Conservation (phyloP, 2,888 invertebrate genomes). For the Caenorhabditis panamensis region DNA sequence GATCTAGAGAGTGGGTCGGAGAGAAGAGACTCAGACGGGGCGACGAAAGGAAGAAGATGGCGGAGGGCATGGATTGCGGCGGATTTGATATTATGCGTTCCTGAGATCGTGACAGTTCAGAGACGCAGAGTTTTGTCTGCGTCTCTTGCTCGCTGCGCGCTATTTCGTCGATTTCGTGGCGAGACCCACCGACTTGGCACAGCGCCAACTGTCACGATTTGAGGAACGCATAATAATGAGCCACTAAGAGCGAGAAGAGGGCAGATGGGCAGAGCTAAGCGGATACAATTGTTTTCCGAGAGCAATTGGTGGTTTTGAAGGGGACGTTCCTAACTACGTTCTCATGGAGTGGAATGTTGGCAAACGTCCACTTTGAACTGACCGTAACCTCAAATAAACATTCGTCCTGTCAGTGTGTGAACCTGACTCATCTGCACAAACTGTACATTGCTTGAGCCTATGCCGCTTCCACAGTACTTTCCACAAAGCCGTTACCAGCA, state of each 20-base stretch:
- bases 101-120: too few relatives aligned
- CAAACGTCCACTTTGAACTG: not conserved
- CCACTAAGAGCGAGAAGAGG: constrained; percentile 15
- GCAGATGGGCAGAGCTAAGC: not conserved
- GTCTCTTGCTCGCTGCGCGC: too few relatives aligned
- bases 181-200: too few relatives aligned
- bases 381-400: not conserved
- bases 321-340: not conserved
- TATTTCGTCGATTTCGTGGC: too few relatives aligned
- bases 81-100: too few relatives aligned
- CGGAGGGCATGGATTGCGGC: constrained; percentile 46
- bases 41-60: not conserved
- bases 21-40: constrained; percentile 24
- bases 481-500: not conserved
- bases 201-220: too few relatives aligned
- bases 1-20: constrained; percentile 6
- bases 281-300: too few relatives aligned
- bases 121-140: too few relatives aligned
- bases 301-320: not conserved
- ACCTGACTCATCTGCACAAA: not conserved
- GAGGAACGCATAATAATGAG: too few relatives aligned
- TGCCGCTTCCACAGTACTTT: too few relatives aligned
- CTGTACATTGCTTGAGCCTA: not conserved
- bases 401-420: not conserved
- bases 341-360: too few relatives aligned